Conservation (phyloP, 2,113 vertebrate species). For the Lepus europaeus region DNA sequence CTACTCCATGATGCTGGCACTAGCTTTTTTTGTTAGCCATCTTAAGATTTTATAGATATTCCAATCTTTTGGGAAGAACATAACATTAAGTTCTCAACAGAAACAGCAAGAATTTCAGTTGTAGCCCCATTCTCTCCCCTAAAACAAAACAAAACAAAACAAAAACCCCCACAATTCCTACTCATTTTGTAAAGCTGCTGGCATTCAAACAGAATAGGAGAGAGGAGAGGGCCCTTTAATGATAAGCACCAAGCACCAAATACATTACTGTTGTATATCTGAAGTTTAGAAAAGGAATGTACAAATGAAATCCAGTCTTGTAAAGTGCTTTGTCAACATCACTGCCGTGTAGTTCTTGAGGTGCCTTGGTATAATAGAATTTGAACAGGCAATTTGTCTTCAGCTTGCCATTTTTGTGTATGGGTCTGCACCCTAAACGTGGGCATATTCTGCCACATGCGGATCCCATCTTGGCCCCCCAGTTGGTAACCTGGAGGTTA, state of each 20-base stretch:
- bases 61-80: conserved; percentile 52
- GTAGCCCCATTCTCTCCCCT: background rate
- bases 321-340: conserved; percentile 83
- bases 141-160: background rate
- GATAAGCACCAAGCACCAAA: conserved; percentile 55
- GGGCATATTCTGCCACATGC: conserved; percentile 52
- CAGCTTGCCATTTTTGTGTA: conserved; percentile 72
- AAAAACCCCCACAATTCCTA: background rate
- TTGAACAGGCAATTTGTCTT: conserved; percentile 81
- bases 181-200: conserved; percentile 53
- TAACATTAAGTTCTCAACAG: background rate
- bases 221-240: conserved; percentile 45
- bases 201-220: conserved; percentile 47
- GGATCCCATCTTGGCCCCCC: background rate
- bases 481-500: background rate
- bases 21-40: background rate
- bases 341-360: conserved; percentile 70
- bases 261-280: conserved; percentile 75
- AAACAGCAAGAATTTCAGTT: conserved; percentile 42
- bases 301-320: conserved; percentile 63
- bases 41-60: conserved; percentile 53
- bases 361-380: conserved; percentile 70
- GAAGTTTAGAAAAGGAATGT: conserved; percentile 64
- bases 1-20: no score
- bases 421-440: conserved; percentile 75